Evolutionary conservation across 2,888 invertebrate genomes (phyloP).

Genomic region (Taphrorychus bicolor): DNA sequence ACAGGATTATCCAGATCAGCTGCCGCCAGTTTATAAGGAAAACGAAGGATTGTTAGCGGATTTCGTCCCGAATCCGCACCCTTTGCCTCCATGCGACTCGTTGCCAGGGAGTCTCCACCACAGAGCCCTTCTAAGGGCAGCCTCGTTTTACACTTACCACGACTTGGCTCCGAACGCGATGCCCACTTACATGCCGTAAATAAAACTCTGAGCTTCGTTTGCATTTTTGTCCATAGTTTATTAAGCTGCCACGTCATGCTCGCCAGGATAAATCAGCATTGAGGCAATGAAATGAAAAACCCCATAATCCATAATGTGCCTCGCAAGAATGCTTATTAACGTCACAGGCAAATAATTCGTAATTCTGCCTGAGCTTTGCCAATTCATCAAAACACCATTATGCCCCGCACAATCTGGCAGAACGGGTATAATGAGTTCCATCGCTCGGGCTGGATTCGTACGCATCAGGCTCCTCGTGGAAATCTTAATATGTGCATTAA

Average conservation of each 20-base stretch:
- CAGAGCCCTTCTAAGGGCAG: constrained; percentile 52
- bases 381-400: constrained; percentile 57
- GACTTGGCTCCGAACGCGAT: constrained; percentile 49
- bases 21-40: not conserved
- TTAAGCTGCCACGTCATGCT: no score
- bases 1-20: not conserved
- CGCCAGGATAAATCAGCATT: no score
- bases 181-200: constrained; percentile 50
- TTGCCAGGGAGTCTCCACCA: constrained; percentile 53
- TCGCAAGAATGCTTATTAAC: constrained; percentile 24
- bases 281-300: no score
- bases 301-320: not conserved
- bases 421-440: constrained; percentile 37
- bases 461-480: constrained; percentile 49
- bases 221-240: not conserved
- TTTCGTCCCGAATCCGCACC: not conserved
- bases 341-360: constrained; percentile 54
- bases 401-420: constrained; percentile 48
- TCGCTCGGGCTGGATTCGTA: constrained; percentile 31
- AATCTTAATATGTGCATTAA: constrained; percentile 61
- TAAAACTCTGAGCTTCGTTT: not conserved
- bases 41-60: not conserved
- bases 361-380: constrained; percentile 51
- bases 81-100: constrained; percentile 54
- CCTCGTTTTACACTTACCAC: constrained; percentile 54